Base-by-base conservation (phyloP, 2,113 vertebrate genomes). In the Melozone crissalis region DNA sequence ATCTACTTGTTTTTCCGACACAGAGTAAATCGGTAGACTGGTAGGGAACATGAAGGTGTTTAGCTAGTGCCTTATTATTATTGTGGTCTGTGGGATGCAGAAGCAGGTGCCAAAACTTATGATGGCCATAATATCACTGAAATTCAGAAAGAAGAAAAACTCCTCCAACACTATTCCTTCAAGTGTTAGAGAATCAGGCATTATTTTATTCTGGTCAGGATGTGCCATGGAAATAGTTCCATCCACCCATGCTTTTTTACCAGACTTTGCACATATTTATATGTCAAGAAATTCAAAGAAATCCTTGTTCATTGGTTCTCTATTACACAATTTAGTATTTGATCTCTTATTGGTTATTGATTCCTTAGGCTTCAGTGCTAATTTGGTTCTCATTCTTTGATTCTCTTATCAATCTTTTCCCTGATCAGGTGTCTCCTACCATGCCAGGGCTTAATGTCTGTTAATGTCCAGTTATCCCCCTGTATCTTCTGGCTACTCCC, bases 381-480 rank as follows among this genome's bases (percentile, higher is more conserved):
- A 44, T 68, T 59, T 77, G 37, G 14, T 77, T 39, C 27, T 77
- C 18, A 44, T 52, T 86, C 54, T 61, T 61, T 52, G 27, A 14
- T 61, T 61, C 37, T 77, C 27, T 59, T 31, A 59, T 18, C 22
- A 52, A 15, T 77, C 46, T 61, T 76, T 77, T 37, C 7, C 33
- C 17, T 52, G 31, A 52, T 77, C 13, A 59, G 26, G 9, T 68
- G 26, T 44, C 37, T 77, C 17, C 46, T 61, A 13, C 17, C 14
- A 26, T 14, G 77, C 17, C 22, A 35, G 5, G 9, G 9, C 13
- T 41, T 59, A 44, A 61, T 52, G 22, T 44, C 54, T 52, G 37
- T 59, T 59, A 59, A 51, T 43, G 21, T 43, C 26, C 0, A 0
- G 21, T 26, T 59, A 37, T 35, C 17, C 31, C 17, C 9, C 22